These are phyloP conservation scores for Rhizoglyphus robini DNA, from an alignment of 1,140 invertebrate genomes.

Conservation along the genomic window DNA sequence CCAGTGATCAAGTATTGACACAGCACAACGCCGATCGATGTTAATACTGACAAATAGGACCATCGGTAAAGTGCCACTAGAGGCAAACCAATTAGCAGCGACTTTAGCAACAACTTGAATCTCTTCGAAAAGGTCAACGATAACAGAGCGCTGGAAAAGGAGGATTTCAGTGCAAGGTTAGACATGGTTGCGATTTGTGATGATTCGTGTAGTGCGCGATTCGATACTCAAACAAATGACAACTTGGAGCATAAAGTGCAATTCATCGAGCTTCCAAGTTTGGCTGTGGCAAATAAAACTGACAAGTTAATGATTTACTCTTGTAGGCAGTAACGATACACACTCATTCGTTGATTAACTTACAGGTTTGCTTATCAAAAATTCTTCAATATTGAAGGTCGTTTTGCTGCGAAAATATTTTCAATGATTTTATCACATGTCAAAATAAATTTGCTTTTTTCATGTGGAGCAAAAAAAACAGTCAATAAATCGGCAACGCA, in stretches of 20 bases:
- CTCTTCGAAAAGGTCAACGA: background rate
- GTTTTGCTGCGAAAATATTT: too few relatives aligned
- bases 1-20: slow-evolving; percentile 14
- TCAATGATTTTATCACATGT: too few relatives aligned
- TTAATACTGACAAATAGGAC: background rate
- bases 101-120: background rate
- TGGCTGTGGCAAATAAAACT: too few relatives aligned
- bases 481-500: too few relatives aligned
- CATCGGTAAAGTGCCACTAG: background rate
- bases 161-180: background rate
- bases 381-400: too few relatives aligned
- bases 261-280: background rate
- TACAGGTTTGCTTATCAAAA: too few relatives aligned
- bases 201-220: background rate
- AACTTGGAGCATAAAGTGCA: background rate
- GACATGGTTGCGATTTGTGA: background rate
- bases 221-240: background rate
- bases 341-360: too few relatives aligned
- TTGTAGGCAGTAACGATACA: too few relatives aligned
- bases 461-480: too few relatives aligned
- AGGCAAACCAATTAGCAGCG: background rate
- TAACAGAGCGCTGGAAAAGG: background rate
- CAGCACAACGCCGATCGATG: background rate
- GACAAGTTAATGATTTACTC: too few relatives aligned
- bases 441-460: too few relatives aligned